Evolutionary conservation across 2,797 vertebrate species (phyloP).

Genomic region (Novumbra hubbsi): DNA sequence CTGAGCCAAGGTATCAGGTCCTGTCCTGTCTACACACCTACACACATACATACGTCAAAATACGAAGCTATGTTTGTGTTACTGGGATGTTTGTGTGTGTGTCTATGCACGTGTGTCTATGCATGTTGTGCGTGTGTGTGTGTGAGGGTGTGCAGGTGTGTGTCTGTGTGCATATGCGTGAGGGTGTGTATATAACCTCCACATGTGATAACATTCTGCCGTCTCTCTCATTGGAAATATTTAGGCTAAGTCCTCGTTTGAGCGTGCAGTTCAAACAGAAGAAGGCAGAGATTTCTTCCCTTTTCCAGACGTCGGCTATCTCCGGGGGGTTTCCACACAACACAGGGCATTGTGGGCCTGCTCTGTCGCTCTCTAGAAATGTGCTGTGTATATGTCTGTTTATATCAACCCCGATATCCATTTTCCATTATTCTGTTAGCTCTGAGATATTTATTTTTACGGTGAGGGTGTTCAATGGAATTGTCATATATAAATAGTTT

Average conservation of each 20-base stretch:
- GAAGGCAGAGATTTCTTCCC: slow-evolving; percentile 40
- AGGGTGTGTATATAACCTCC: slow-evolving; percentile 32
- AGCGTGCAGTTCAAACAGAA: slow-evolving; percentile 64
- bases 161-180: slow-evolving; percentile 27
- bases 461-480: slow-evolving; percentile 41
- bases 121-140: not conserved
- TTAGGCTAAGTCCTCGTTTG: slow-evolving; percentile 60
- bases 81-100: not conserved
- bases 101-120: slow-evolving; percentile 2
- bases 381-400: slow-evolving; percentile 50
- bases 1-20: not conserved
- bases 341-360: slow-evolving; percentile 43
- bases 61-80: not conserved
- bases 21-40: not conserved
- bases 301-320: slow-evolving; percentile 43
- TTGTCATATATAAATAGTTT: slow-evolving; percentile 62
- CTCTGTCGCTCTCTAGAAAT: slow-evolving; percentile 8
- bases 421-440: slow-evolving; percentile 49
- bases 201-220: slow-evolving; percentile 57
- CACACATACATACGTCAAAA: not conserved
- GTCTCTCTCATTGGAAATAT: slow-evolving; percentile 61
- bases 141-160: not conserved
- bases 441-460: slow-evolving; percentile 65
- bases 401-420: slow-evolving; percentile 60
- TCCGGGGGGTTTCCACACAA: slow-evolving; percentile 48